Percentiles rank a stretch among this genome's conserved stretches.
Evolutionary conservation across 2,797 vertebrate genomes (phyloP).

Genomic region (Sphenodon punctatus): DNA sequence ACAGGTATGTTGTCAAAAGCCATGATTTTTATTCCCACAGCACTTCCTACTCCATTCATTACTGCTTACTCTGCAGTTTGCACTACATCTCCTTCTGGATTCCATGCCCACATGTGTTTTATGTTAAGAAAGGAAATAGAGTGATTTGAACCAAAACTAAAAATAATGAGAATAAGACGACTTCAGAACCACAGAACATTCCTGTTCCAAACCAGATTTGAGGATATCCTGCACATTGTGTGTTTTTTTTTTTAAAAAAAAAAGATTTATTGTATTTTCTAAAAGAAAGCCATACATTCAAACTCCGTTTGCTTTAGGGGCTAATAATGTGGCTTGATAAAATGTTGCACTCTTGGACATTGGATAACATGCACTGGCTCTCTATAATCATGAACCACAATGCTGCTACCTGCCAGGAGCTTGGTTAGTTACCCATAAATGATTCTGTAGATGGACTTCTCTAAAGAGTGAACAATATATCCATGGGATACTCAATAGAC

Average conservation of each 20-base stretch:
- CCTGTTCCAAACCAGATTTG: neutral
- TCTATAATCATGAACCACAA: neutral
- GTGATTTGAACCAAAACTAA: neutral
- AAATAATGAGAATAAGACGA: neutral
- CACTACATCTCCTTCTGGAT: constrained; percentile 25
- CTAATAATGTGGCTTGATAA: neutral
- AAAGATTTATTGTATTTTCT: too few relatives aligned
- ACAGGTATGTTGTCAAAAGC: neutral
- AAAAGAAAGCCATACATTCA: neutral
- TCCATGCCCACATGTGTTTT: neutral
- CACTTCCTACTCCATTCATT: neutral
- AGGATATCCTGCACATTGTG: neutral
- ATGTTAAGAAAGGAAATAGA: constrained; percentile 8
- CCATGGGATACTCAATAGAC: neutral
- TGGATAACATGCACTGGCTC: neutral
- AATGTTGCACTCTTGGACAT: neutral
- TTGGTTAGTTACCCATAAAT: neutral
- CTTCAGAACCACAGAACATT: neutral
- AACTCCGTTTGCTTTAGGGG: neutral
- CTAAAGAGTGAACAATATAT: neutral
- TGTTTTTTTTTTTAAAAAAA: too few relatives aligned
- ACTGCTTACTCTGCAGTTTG: constrained; percentile 43
- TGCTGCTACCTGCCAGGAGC: neutral
- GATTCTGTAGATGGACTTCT: neutral
- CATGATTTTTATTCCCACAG: too few relatives aligned